Conservation (phyloP, 1,140 invertebrate species). For the Tigriopus japonicus region DNA sequence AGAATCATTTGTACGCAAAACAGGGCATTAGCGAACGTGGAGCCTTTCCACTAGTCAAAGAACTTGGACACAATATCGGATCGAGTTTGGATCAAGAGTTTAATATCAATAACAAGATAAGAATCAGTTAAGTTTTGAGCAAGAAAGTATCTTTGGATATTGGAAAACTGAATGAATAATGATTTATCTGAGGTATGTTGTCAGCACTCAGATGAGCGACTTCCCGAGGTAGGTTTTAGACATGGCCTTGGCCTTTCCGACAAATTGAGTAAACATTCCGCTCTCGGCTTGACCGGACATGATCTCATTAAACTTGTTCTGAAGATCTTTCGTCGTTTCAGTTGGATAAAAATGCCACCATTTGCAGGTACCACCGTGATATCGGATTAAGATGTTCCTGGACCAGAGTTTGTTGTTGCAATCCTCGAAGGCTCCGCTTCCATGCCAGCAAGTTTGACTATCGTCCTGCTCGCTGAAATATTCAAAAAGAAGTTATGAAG, state of each 20-base stretch:
- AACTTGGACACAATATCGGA: too few species aligned
- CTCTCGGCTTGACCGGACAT: neutral
- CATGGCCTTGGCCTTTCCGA: neutral
- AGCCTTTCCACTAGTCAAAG: too few species aligned
- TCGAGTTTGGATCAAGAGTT: too few species aligned
- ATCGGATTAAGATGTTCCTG: conserved; percentile 8
- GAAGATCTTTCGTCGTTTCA: neutral
- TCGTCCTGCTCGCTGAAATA: neutral
- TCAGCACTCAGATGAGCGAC: too few species aligned
- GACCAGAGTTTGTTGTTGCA: conserved; percentile 7
- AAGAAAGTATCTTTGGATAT: too few species aligned
- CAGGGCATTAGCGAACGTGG: too few species aligned
- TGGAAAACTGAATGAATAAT: too few species aligned
- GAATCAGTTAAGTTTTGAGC: too few species aligned
- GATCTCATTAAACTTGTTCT: conserved; percentile 4
- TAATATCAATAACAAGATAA: too few species aligned
- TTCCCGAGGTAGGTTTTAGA: too few species aligned
- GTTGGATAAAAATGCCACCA: conserved; percentile 14
- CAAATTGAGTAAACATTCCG: neutral
- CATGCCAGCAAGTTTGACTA: conserved; percentile 7
- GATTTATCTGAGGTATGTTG: too few species aligned
- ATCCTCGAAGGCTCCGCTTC: conserved; percentile 6
- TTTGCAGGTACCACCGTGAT: conserved; percentile 6
- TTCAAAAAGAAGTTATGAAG: neutral
- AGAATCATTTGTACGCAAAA: too few species aligned